Evolutionary conservation across 1,140 invertebrate genomes (phyloP), one percentile per base, ranked within the genome.

Genomic region (Drosophila grimshawi): DNA sequence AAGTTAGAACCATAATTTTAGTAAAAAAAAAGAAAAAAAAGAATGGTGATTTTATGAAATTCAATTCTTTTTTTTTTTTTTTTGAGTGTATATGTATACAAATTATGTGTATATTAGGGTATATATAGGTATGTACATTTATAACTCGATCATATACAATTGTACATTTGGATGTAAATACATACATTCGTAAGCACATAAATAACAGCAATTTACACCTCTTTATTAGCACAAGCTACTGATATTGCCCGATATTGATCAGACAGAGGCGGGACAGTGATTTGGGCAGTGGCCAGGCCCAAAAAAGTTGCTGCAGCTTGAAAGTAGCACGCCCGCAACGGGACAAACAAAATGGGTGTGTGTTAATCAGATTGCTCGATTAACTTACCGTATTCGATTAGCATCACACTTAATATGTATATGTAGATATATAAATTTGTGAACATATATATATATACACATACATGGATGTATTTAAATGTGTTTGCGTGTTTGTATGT

Each of bases 151-250:
- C 10, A 4, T 41, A 43, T 11, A 8, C 10, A 43, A 43, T 0
- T 43, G 4, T 4, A n/a, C 10, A 4, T 43, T 19, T 19, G 19
- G 19, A 46, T 33, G 56, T 30, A 49, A 60, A 30, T 67, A 30
- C 19, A 67, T 55, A 5, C 55, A 65, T 29, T 53, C 43, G 43
- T 5, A 57, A 43, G 19, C 43, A 11, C 5, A 7, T 37, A 5
- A 4, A 19, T 43, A 43, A 45, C 5, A 56, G 35, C 30, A 80
- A 80, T 78, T 81, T 30, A 60, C 80, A 81, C 64, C 64, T 82
- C 19, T 27, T 48, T 53, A 69, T 81, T 78, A 55, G 69, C 60
- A 79, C 32, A 53, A 43, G 57, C 66, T 49, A 67, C 59, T 46
- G 63, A 35, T 65, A 63, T 78, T 63, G 52, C 63, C 59, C 41